These are phyloP conservation scores for Pandion haliaetus DNA, from an alignment of 2,113 vertebrate genomes.

Conservation along the genomic window DNA sequence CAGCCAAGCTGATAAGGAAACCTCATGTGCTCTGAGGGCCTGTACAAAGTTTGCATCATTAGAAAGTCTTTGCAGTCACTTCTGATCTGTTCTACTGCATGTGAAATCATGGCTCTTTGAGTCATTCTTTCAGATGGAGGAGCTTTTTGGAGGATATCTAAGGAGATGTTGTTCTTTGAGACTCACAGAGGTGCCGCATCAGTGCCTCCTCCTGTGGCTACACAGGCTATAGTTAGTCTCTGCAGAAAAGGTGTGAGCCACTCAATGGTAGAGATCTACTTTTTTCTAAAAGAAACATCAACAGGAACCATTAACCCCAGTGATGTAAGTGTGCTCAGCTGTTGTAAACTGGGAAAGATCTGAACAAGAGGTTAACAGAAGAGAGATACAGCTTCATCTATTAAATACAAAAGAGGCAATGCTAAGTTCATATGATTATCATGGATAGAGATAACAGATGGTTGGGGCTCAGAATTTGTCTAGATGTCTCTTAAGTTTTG, in stretches of 20 bases:
- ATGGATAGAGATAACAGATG: not conserved
- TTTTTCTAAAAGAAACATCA: not conserved
- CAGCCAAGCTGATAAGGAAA: not conserved
- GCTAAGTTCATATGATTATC: not conserved
- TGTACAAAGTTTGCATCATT: accelerated
- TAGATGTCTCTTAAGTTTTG: not conserved
- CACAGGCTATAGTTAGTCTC: not conserved
- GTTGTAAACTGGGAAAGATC: not conserved
- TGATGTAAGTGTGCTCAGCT: not conserved
- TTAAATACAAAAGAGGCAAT: not conserved
- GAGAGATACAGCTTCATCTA: not conserved
- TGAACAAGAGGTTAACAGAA: not conserved
- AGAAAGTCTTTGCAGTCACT: not conserved
- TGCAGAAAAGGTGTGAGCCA: not conserved
- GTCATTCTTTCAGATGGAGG: not conserved
- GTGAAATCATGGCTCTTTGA: not conserved
- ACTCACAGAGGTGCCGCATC: not conserved
- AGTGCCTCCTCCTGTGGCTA: not conserved
- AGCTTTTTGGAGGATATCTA: not conserved
- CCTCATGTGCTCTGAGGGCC: not conserved
- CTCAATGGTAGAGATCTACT: not conserved
- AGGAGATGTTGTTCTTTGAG: not conserved
- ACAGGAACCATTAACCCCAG: not conserved
- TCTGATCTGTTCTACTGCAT: not conserved
- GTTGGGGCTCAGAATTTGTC: not conserved